Evolutionary conservation across 2,888 invertebrate species (phyloP).

Genomic region (Lepas anatifera): DNA sequence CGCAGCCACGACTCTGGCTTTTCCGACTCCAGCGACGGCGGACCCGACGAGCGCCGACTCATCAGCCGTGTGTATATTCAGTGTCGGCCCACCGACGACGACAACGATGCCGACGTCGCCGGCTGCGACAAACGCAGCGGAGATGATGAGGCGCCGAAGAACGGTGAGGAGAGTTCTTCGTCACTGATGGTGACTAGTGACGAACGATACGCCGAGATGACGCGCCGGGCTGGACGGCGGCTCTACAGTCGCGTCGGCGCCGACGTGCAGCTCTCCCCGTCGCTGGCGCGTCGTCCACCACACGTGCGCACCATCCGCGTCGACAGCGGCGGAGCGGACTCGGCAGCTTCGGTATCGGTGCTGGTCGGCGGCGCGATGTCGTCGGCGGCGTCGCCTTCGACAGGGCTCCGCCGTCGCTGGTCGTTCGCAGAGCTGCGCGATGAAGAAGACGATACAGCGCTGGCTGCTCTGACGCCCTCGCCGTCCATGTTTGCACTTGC

Average conservation of each 20-base stretch:
- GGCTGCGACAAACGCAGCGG: background rate
- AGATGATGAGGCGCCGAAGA: background rate
- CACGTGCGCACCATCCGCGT: conserved; percentile 9
- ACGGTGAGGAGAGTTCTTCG: too few species aligned
- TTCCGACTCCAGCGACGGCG: conserved; percentile 6
- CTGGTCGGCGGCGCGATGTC: too few species aligned
- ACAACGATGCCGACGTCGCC: background rate
- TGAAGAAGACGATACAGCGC: background rate
- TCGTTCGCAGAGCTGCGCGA: background rate
- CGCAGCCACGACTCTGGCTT: conserved; percentile 10
- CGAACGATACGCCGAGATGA: background rate
- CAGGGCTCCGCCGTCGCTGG: background rate
- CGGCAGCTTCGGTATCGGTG: background rate
- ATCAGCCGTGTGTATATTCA: background rate
- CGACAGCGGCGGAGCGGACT: background rate
- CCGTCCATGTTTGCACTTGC: too few species aligned
- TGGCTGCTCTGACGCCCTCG: background rate
- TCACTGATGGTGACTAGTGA: too few species aligned
- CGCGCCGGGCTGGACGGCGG: background rate
- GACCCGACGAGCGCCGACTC: background rate
- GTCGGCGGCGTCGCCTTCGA: background rate
- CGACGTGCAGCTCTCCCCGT: background rate
- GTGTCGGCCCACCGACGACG: background rate
- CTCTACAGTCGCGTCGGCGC: background rate
- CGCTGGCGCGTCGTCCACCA: background rate